Evolutionary conservation across 2,797 vertebrate species (phyloP).

Genomic region (Peromyscus attwateri): DNA sequence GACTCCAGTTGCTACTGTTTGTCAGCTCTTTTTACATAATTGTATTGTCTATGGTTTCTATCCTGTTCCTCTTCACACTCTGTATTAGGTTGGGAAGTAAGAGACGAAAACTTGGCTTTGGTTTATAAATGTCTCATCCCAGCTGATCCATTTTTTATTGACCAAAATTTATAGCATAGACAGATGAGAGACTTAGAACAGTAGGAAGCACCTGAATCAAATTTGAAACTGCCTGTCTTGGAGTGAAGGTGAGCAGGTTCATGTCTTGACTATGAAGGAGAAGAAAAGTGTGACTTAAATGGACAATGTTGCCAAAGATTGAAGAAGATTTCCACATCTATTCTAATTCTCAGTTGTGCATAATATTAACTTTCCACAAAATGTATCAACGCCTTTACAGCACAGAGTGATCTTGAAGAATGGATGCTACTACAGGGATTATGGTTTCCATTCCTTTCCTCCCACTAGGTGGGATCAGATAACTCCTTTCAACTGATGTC

Average conservation of each 20-base stretch:
- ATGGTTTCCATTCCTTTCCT: neutral
- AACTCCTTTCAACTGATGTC: neutral
- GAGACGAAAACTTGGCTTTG: neutral
- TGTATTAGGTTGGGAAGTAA: neutral
- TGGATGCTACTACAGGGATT: neutral
- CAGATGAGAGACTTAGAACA: neutral
- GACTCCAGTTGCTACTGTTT: neutral
- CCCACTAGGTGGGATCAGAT: neutral
- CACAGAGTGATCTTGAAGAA: neutral
- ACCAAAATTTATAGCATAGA: neutral
- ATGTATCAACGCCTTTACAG: neutral
- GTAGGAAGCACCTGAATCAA: neutral
- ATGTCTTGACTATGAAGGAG: neutral
- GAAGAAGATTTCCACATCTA: neutral
- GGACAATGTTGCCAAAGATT: neutral
- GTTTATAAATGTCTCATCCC: neutral
- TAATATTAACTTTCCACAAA: neutral
- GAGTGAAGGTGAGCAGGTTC: neutral
- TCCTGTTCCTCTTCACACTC: neutral
- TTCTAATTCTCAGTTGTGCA: conserved; percentile 8
- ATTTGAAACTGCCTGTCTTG: neutral
- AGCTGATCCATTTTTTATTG: neutral
- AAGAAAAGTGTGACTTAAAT: neutral
- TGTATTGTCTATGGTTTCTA: neutral
- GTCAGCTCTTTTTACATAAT: neutral